Evolutionary conservation across 2,888 invertebrate species (phyloP), one percentile per base, ranked within the genome.

Genomic region (Cephus pygmeus): DNA sequence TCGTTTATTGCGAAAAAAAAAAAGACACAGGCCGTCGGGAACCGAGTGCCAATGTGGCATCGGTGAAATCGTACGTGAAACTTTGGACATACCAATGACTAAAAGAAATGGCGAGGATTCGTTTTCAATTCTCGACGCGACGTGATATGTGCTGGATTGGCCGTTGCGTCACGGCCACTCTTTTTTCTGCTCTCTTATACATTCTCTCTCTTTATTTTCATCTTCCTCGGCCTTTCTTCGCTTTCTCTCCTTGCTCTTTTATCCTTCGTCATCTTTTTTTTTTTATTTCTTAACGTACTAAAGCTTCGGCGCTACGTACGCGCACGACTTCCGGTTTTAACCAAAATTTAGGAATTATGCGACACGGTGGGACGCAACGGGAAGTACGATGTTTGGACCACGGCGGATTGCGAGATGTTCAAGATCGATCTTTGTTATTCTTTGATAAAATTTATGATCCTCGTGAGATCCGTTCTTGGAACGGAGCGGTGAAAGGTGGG

Each of bases 11-110:
- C 91, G 91, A 91, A 35, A 35, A 35, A 35, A 35, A 35, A 88
- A 81, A 87, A 91, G 88, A 90, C 88, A 88, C 86, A 88, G 87
- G 87, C 88, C 85, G 86, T 86, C 15, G 15, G 40, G 85, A 86
- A 87, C 85, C 85, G 86, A 85, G 86, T 88, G 86, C 88, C 90
- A 89, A 89, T 90, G 88, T 88, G 90, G 88, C 88, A 90, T 84
- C 83, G 75, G 82, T 81, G 83, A 75, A 40, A 83, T 82, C 82
- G 79, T 80, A 83, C 83, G 81, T 85, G 84, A 86, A 82, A 84
- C 87, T 90, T 88, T 89, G 86, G 89, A 91, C 89, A 90, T 88
- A 40, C 40, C 89, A 90, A 88, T 91, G 90, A 91, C 91, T 91
- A 89, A 90, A 89, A 90, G 69, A 33, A 33, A 89, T 87, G 88